Conservation (phyloP, 2,797 vertebrate genomes). For the Pitangus sulphuratus region DNA sequence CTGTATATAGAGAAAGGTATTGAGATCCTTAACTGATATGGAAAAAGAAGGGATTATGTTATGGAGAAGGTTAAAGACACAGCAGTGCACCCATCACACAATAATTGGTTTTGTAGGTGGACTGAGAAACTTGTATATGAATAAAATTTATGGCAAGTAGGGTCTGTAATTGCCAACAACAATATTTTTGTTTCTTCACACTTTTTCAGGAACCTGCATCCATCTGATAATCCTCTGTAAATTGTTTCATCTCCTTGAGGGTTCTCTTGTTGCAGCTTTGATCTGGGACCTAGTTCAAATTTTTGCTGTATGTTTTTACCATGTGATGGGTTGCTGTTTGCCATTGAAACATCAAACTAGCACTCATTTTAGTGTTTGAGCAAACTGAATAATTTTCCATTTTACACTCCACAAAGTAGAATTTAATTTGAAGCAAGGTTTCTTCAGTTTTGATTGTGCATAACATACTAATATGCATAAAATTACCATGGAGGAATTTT, state of each 20-base stretch:
- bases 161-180: neutral
- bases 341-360: neutral
- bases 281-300: neutral
- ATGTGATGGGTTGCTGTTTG: neutral
- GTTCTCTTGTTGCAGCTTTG: neutral
- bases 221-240: neutral
- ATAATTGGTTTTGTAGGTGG: neutral
- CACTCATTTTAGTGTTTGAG: neutral
- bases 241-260: neutral
- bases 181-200: neutral
- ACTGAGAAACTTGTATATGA: neutral
- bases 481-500: neutral
- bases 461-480: neutral
- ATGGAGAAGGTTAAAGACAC: neutral
- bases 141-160: neutral
- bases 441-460: neutral
- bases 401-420: neutral
- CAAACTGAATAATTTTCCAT: neutral
- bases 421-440: conserved; percentile 5
- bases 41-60: neutral
- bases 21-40: neutral
- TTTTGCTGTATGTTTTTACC: neutral
- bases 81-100: neutral
- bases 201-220: neutral
- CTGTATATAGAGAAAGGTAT: neutral